Conservation (phyloP, 2,797 vertebrate species). For the Melanogrammus aeglefinus region DNA sequence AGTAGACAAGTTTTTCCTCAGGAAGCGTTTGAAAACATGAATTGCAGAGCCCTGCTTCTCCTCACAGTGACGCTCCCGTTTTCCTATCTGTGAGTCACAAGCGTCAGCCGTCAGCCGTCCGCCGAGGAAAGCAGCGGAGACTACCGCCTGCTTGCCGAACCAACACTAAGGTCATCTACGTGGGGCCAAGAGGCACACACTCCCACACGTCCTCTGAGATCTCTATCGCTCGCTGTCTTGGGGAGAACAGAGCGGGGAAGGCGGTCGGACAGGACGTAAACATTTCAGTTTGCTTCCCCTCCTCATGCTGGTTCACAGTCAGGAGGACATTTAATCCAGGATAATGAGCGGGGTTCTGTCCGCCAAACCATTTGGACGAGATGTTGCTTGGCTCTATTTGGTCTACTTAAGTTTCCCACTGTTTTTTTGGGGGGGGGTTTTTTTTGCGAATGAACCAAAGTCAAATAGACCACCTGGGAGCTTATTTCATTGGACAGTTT, state of each 20-base stretch:
- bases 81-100: constrained; percentile 62
- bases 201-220: neutral
- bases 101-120: constrained; percentile 58
- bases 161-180: neutral
- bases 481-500: neutral
- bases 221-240: neutral
- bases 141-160: constrained; percentile 37
- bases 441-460: neutral
- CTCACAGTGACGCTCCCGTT: constrained; percentile 46
- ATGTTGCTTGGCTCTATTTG: neutral
- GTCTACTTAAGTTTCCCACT: neutral
- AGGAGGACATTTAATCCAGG: neutral
- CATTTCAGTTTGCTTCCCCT: neutral
- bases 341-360: neutral
- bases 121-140: constrained; percentile 48
- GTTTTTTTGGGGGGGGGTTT: too few species aligned
- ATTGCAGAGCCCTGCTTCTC: constrained; percentile 27
- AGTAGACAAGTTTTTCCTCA: neutral
- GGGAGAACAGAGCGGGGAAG: neutral
- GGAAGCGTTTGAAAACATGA: neutral
- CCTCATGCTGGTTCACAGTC: neutral
- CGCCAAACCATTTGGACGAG: neutral
- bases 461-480: neutral
- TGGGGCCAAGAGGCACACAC: neutral
- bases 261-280: neutral